phyloP scores from a whole-genome alignment of 2,888 invertebrate genomes.

The Malthinus seriepunctatus region DNA sequence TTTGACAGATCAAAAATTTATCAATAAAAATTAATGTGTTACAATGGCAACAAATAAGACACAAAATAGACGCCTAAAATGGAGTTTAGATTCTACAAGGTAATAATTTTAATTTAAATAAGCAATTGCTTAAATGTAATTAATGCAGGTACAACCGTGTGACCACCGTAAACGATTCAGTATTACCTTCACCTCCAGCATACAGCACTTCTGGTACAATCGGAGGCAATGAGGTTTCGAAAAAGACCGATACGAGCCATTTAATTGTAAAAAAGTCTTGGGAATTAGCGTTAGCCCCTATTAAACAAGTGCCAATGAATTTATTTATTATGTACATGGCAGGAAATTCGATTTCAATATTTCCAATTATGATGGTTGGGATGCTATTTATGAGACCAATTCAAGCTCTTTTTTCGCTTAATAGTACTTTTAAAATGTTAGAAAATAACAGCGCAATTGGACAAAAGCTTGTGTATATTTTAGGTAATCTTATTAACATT shows the following conservation, averaged over 20 bases:
- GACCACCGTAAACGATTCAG: constrained; percentile 22
- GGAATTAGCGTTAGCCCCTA: constrained; percentile 93
- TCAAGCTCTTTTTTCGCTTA: constrained; percentile 90
- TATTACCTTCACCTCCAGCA: constrained; percentile 79
- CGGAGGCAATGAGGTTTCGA: constrained; percentile 75
- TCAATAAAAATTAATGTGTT: no score
- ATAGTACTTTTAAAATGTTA: constrained; percentile 90
- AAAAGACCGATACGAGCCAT: constrained; percentile 81
- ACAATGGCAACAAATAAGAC: constrained; percentile 22
- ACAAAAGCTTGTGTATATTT: constrained; percentile 90
- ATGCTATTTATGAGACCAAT: constrained; percentile 97
- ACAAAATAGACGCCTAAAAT: constrained; percentile 45
- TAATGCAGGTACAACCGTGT: constrained; percentile 18
- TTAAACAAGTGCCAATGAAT: constrained; percentile 99
- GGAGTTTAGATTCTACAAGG: constrained; percentile 50
- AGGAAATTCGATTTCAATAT: constrained; percentile 98
- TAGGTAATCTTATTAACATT: constrained; percentile 93
- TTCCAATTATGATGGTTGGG: constrained; percentile 99
- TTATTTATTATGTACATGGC: constrained; percentile 99
- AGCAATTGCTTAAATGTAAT: no score
- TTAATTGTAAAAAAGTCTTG: constrained; percentile 93
- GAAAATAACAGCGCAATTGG: constrained; percentile 88
- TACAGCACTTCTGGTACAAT: constrained; percentile 75
- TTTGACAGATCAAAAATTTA: no score
- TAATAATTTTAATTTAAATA: constrained; percentile 24